Base-by-base conservation (phyloP, 2,888 invertebrate species). In the Gibbula magus region DNA sequence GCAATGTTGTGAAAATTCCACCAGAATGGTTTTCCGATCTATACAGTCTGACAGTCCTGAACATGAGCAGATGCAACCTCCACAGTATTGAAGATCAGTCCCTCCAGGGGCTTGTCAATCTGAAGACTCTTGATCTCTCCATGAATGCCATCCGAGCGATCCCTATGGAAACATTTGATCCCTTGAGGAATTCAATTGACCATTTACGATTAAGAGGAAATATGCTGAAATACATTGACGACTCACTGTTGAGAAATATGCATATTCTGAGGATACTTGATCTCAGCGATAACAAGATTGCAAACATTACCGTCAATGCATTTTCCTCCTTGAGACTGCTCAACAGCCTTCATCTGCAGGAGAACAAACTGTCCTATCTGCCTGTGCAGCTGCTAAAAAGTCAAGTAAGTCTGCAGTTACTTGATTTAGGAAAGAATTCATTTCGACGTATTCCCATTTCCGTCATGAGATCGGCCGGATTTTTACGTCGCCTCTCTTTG, bases 101-200 rank as follows among this genome's bases (percentile, higher is more conserved):
- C 16, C 81, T 85, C n/a, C 10, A 29, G 1, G 80, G 83, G 2
- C 70, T 83, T 0, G 56, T 54, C 3, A 79, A 76, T 18, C 76
- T 85, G 8, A 79, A 79, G 53, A 25, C 79, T 25, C 52, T 85
- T 66, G 80, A 81, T 66, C 70, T 85, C 13, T 84, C 84, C 13
- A 45, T 79, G 53, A 85, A 85, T 75, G 75, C 32, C 2, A 32
- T 83, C 54, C 10, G 78, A 20, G 16, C 8, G 7, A 70, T 81
- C 29, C 45, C 35, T 8, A 25, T 20, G 25, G 73, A 76, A 66
- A 39, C 70, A 45, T 79, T 83, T 10, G 29, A 76, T 35, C 79
- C 81, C 18, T 39, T 83, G 13, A 75, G 75, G 32, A 56, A 76
- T 39, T 56, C 78, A 32, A 29, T 83, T 18, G 76, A 79, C 22